Evolutionary conservation across 1,140 invertebrate species (phyloP), one percentile per base, ranked within the genome.

Genomic region (Drosophila rufa): DNA sequence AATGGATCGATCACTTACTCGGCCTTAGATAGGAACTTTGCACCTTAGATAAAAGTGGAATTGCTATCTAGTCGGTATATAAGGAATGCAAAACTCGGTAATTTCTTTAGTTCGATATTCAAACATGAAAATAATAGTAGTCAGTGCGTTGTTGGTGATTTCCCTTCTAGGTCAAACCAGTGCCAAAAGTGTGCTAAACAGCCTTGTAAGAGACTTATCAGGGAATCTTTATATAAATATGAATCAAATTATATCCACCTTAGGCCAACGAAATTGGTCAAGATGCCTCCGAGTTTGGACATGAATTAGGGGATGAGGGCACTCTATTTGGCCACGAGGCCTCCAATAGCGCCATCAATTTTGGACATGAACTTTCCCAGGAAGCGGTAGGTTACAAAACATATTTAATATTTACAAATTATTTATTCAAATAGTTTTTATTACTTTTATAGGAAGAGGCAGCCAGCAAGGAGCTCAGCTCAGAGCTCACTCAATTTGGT

Each of bases 51-150:
- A 82, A 82, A 56, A 22, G 5, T 22, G 53, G 38, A 22, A 56
- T 14, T 43, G 11, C 7, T 19, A 33, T n/a, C 4, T 56, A 46
- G 43, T 55, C 8, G 33, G 55, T 80, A 80, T 80, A 78, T 40
- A 78, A 69, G 42, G 36, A 11, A 25, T 17, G n/a, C n/a, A 36
- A 59, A 64, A 45, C 5, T 51, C 19, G 36, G 8, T 12, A 38
- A 36, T 40, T 50, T 45, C 15, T 27, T 82, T 55, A 80, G 64
- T 86, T 80, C 60, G 40, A 64, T 33, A 48, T 57, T 17, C 11
- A 36, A 60, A 60, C 42, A 86, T 86, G 83, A 73, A 86, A 60
- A 47, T 48, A 30, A 64, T 80, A 45, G 53, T 61, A 43, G 22
- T 50, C 42, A 43, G 36, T 40, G 2, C 73, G 22, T 38, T 71